Base-by-base conservation (phyloP, 2,797 vertebrate genomes). In the Betta splendens region DNA sequence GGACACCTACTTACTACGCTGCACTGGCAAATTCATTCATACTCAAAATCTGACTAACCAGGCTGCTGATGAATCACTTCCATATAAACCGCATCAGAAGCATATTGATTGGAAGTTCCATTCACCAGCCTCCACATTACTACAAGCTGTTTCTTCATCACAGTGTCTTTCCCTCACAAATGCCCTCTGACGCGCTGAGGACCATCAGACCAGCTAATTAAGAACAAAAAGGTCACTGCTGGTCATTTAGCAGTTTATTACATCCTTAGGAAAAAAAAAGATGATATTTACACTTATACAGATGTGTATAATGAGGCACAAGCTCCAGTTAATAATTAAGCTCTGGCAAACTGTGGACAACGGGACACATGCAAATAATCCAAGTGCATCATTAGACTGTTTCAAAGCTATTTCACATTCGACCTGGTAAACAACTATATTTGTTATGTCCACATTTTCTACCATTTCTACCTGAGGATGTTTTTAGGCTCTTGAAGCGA, bases 121-220 rank as follows among this genome's bases (percentile, higher is more conserved):
- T 69, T 79, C 73, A 79, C 37, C 67, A 46, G 54, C 57, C 47
- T 47, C 50, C 64, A 39, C 70, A 39, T 36, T 43, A 65, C 54
- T 35, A 72, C 65, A 35, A 56, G 56, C 44, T 6, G 44, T 44
- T 10, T 35, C 69, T 21, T 22, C 69, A 35, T 5, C 22, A 0
- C 20, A 20, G 55, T 56, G 42, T 56, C 37, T 39, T 63, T 45
- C 42, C 1, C 29, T 64, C 47, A 72, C 52, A 22, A 21, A 36
- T 36, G 21, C 42, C 31, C 32, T 51, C 49, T 62, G 42, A 20
- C 23, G 32, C n/a, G 0, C 9, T 3, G 10, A 54, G 22, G 5
- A 11, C 29, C 26, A 36, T 1, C 0, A 1, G 29, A 20, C 21
- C 25, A 5, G 31, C 56, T 55, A 10, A 70, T 62, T 60, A 16